Evolutionary conservation across 2,797 vertebrate species (phyloP), one percentile per base, ranked within the genome.

Genomic region (Garrulus glandarius): DNA sequence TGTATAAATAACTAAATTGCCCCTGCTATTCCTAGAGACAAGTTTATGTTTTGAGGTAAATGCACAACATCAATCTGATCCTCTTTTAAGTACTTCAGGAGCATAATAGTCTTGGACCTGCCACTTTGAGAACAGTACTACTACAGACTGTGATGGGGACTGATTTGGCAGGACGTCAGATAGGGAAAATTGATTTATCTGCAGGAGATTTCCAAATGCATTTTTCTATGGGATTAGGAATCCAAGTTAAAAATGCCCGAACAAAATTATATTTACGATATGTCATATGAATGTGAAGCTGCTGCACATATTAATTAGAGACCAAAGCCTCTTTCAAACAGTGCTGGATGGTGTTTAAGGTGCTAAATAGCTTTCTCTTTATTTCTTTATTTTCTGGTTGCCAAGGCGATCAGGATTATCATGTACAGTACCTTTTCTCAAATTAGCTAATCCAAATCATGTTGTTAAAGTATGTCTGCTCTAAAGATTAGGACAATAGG

Each of bases 401-500:
- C 89, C 89, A 95, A 72, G 84, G 81, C 69, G 49, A 95, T 93
- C 70, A 65, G 70, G 81, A 94, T 96, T 94, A 93, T 84, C 3
- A 5, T 39, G 32, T 86, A 52, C 3, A 6, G 39, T 89, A 90
- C 80, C n/a, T 92, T 84, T 93, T 87, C 60, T 95, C 64, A 83
- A 77, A 95, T 95, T 96, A 95, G 65, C 30, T 93, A 92, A 93
- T 96, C 84, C 71, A 91, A 90, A 87, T 89, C 81, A 89, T 76
- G 55, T 78, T 93, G 56, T 46, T 87, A 89, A 83, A 34, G 21
- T 71, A 53, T 0, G 17, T 72, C 43, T 88, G 49, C 43, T 90
- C 34, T 56, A 87, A 87, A 93, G 85, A 89, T 89, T 93, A 93
- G 61, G 37, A 93, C 90, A 93, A 88, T 56, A 44, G n/a, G 39